Conservation (phyloP, 2,113 vertebrate genomes). For the Crotophaga sulcirostris region DNA sequence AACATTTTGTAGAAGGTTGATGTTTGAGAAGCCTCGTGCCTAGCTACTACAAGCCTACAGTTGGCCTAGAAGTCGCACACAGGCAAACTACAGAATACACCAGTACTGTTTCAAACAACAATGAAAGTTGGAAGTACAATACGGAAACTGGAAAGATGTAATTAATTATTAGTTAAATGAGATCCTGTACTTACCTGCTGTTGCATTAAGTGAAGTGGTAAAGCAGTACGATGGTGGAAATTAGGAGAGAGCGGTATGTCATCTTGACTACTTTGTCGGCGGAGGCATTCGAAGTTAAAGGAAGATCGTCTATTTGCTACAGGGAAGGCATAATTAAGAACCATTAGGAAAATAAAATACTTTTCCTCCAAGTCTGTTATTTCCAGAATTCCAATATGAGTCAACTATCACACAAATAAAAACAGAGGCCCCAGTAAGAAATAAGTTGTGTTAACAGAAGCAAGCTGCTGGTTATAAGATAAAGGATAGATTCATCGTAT, state of each 20-base stretch:
- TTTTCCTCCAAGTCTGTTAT: neutral
- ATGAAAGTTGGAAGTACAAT: neutral
- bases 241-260: slow-evolving; percentile 80
- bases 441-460: neutral
- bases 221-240: slow-evolving; percentile 88
- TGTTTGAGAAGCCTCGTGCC: neutral
- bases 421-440: neutral
- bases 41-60: neutral
- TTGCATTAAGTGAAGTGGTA: slow-evolving; percentile 97
- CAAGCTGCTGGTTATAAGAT: neutral
- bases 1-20: fast-evolving
- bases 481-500: neutral
- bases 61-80: neutral
- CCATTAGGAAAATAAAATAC: neutral
- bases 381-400: neutral
- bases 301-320: slow-evolving; percentile 91
- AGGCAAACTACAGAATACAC: neutral
- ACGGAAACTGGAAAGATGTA: neutral
- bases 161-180: neutral
- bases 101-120: neutral
- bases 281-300: slow-evolving; percentile 99
- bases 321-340: neutral
- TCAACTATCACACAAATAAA: neutral
- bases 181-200: slow-evolving; percentile 85
- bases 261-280: slow-evolving; percentile 93